Conservation (phyloP, 1,140 invertebrate species). For the Rhynchophorus ferrugineus region DNA sequence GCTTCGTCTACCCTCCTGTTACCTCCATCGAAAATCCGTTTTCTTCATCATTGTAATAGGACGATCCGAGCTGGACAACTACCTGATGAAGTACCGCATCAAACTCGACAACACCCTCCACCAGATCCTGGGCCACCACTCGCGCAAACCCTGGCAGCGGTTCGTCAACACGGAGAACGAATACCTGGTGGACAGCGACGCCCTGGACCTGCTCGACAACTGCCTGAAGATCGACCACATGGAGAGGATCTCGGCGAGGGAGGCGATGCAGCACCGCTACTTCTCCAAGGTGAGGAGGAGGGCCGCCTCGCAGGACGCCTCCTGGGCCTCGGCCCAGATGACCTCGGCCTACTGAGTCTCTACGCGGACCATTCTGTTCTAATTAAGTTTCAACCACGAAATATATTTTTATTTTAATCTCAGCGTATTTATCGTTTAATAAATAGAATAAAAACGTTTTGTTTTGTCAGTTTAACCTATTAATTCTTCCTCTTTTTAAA, state of each 20-base stretch:
- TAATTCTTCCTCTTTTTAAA: too few species aligned
- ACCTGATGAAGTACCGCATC: constrained; percentile 99
- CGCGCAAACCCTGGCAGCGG: constrained; percentile 96
- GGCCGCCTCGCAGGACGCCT: constrained; percentile 1
- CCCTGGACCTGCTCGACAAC: constrained; percentile 96
- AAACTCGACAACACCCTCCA: constrained; percentile 94
- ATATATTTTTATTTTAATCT: too few species aligned
- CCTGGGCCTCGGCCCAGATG: not conserved
- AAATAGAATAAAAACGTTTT: too few species aligned
- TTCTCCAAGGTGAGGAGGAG: constrained; percentile 47
- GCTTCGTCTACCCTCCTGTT: not conserved
- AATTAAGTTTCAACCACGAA: too few species aligned
- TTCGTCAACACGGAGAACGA: constrained; percentile 99
- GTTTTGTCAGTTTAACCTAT: too few species aligned
- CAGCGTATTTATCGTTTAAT: too few species aligned
- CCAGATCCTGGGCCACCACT: constrained; percentile 95
- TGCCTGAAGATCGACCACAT: constrained; percentile 97
- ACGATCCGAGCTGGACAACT: constrained; percentile 95
- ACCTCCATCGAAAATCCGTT: not conserved
- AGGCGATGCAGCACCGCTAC: constrained; percentile 99
- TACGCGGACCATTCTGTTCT: too few species aligned
- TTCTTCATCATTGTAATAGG: constrained; percentile 12
- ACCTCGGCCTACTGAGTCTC: too few species aligned
- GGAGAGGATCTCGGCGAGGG: constrained; percentile 92
- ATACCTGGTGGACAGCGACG: constrained; percentile 94